A percentile compares a stretch with the other conserved stretches of the same genome.
These are phyloP conservation scores for Rafetus swinhoei DNA, from an alignment of 2,113 vertebrate species.

Conservation along the genomic window DNA sequence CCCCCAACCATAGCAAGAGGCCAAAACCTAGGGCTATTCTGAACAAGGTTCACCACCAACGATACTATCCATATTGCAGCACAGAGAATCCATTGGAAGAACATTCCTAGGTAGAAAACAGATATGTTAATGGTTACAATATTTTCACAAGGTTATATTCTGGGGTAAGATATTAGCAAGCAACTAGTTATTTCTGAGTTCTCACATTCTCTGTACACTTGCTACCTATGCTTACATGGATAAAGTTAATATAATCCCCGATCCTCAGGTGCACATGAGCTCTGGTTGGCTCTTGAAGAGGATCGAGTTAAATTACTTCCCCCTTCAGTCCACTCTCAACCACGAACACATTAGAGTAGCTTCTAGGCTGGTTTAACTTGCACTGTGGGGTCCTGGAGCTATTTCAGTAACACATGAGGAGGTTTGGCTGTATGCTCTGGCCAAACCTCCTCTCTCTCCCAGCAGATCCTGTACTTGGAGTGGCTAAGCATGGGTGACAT, in stretches of 20 bases:
- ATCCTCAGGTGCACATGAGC: background rate
- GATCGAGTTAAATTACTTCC: background rate
- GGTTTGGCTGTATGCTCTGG: background rate
- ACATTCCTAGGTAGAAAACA: constrained; percentile 85
- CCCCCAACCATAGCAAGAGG: constrained; percentile 92
- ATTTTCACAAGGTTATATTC: background rate
- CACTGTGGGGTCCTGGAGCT: background rate
- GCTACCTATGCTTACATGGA: background rate
- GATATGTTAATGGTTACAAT: background rate
- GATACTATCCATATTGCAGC: constrained; percentile 87
- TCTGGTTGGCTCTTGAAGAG: background rate
- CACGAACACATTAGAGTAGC: background rate
- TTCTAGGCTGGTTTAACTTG: background rate
- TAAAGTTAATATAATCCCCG: background rate
- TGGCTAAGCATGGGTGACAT: background rate
- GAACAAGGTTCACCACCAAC: constrained; percentile 82
- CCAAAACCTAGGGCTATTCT: constrained; percentile 85
- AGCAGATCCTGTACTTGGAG: background rate
- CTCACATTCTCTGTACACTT: background rate
- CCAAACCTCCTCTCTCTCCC: background rate
- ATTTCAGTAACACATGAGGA: background rate
- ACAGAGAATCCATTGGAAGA: constrained; percentile 92
- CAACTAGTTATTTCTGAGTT: background rate
- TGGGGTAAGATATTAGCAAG: background rate
- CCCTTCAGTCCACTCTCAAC: background rate